These are phyloP conservation scores for Acromyrmex charruanus DNA, from an alignment of 1,140 invertebrate species.

Conservation along the genomic window DNA sequence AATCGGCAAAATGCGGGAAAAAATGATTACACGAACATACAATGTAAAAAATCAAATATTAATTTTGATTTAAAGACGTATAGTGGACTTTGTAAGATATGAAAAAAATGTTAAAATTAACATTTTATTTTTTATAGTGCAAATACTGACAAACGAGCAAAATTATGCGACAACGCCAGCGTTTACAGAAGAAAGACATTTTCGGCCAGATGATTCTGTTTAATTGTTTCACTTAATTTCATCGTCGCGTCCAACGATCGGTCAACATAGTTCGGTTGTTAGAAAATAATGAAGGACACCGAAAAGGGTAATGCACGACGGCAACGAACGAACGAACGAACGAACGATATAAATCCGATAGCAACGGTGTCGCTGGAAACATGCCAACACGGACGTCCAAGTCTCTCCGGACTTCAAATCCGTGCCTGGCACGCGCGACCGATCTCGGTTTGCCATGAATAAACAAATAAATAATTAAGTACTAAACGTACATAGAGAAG, in stretches of 20 bases:
- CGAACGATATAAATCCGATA: conserved; percentile 68
- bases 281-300: conserved; percentile 66
- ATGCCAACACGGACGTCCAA: conserved; percentile 71
- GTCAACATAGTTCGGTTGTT: conserved; percentile 6
- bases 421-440: conserved; percentile 59
- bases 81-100: too few species aligned
- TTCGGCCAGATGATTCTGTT: conserved; percentile 3
- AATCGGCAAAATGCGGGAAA: not conserved
- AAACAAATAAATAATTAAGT: conserved; percentile 34
- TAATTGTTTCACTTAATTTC: conserved; percentile 40
- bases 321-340: conserved; percentile 30
- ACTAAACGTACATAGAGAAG: not conserved
- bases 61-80: too few species aligned
- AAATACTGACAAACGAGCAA: conserved; percentile 21
- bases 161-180: conserved; percentile 30
- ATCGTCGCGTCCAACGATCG: not conserved
- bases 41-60: too few species aligned
- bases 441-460: not conserved
- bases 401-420: conserved; percentile 62
- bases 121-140: not conserved
- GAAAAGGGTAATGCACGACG: conserved; percentile 66
- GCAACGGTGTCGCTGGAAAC: conserved; percentile 68
- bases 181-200: conserved; percentile 13
- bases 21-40: not conserved
- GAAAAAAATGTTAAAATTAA: too few species aligned